Evolutionary conservation across 2,113 vertebrate species (phyloP).

Genomic region (Alces alces): DNA sequence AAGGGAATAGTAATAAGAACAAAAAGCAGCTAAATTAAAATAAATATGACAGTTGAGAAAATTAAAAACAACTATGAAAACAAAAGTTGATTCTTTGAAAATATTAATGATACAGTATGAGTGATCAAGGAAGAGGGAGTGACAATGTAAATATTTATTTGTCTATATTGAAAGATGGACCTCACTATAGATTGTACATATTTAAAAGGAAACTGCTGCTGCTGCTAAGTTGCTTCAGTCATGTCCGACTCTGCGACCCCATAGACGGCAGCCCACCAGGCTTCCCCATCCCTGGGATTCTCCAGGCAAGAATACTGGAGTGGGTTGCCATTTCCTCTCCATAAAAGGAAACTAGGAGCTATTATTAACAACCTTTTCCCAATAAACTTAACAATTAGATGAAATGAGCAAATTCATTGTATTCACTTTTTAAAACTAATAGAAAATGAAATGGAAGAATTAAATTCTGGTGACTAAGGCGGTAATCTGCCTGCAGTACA

Average conservation of each 20-base stretch:
- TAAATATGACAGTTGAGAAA: neutral
- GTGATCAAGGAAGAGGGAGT: neutral
- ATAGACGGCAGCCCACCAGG: neutral
- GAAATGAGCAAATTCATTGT: neutral
- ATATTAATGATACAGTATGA: neutral
- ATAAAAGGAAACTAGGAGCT: neutral
- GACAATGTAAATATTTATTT: neutral
- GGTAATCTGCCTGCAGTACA: neutral
- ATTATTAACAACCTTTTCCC: neutral
- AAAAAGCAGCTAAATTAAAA: neutral
- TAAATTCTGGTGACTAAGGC: neutral
- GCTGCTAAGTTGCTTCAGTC: neutral
- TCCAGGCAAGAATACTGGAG: neutral
- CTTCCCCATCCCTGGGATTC: fast-evolving
- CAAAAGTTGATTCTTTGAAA: neutral
- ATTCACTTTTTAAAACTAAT: neutral
- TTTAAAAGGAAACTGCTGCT: neutral
- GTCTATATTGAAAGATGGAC: neutral
- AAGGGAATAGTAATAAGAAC: neutral
- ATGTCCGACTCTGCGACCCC: neutral
- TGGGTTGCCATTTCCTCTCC: neutral
- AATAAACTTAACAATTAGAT: neutral
- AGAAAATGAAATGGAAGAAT: neutral
- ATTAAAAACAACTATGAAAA: neutral
- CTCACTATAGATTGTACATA: neutral